Conservation (phyloP, 2,888 invertebrate genomes). For the Pammene fasciana region DNA sequence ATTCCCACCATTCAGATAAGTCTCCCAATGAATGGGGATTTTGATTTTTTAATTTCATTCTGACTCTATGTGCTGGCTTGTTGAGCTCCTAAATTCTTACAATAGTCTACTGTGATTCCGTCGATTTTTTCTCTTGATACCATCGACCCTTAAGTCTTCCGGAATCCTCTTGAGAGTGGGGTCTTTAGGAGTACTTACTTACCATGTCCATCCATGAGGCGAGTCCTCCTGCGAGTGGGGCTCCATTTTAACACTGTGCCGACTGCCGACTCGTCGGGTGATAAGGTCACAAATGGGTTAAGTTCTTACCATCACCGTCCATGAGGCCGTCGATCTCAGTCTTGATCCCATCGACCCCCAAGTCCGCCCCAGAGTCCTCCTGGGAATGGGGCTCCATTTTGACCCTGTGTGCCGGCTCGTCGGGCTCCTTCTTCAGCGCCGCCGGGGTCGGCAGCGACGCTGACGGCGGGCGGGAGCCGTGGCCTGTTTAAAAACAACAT, state of each 20-base stretch:
- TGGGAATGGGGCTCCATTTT: constrained; percentile 78
- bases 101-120: not conserved
- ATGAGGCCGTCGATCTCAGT: constrained; percentile 82
- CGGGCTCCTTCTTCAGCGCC: constrained; percentile 79
- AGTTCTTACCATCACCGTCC: constrained; percentile 52
- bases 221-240: constrained; percentile 76
- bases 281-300: too few species aligned
- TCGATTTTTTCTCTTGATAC: constrained; percentile 76
- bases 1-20: too few species aligned
- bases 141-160: constrained; percentile 75
- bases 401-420: constrained; percentile 74
- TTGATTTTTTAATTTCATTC: too few species aligned
- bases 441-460: constrained; percentile 80
- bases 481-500: constrained; percentile 57
- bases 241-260: constrained; percentile 77
- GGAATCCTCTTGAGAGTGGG: constrained; percentile 42
- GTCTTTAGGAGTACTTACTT: too few species aligned
- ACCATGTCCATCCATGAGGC: too few species aligned
- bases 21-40: too few species aligned
- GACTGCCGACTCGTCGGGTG: too few species aligned
- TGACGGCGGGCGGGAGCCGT: constrained; percentile 80
- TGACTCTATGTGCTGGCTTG: too few species aligned
- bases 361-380: constrained; percentile 70
- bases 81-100: not conserved
- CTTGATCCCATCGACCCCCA: constrained; percentile 80